Evolutionary conservation across 2,113 vertebrate species (phyloP), one percentile per base, ranked within the genome.

Genomic region (Alaudala cheleensis): DNA sequence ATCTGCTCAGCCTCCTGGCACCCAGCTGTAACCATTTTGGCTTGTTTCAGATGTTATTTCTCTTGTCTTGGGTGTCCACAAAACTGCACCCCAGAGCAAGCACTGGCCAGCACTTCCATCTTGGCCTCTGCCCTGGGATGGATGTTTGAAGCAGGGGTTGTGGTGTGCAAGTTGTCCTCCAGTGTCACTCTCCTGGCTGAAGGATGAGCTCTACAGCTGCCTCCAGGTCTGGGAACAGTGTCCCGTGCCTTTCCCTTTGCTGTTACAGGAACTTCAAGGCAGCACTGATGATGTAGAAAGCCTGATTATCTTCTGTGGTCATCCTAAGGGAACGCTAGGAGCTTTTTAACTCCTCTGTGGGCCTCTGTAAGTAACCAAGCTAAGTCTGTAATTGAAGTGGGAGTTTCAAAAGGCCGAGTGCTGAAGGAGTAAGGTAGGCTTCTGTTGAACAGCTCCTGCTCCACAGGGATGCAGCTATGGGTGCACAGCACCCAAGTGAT

Each of bases 1-100:
- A 11, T 6, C 50, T 4, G 2, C n/a, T 25, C 0, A 0, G 26
- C 21, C 19, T 29, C 28, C 66, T 3, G 2, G 2, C 14, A 23
- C 19, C 29, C 65, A 26, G 21, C 64, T 74, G 22, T 24, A 9
- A 31, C 33, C 6, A 6, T 2, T 29, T 6, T 0, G 11, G 13
- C 15, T 60, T 56, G 23, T 40, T 60, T 47, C 17, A 3, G 34
- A 2, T 22, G 4, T 3, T 39, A 0, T 0, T 40, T 83, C 72
- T 60, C 34, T 28, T 29, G 17, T 2, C 11, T 18, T 34, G 33
- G 21, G 18, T 51, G 61, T 44, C 40, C 26, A 14, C 34, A 42
- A 7, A 10, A 8, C 45, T 34, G 56, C 26, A 19, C 33, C 11
- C 44, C 6, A 10, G 17, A 71, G 62, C 44, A 9, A 39, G 50